Percentiles rank a stretch among this genome's conserved stretches.
phyloP scores from a whole-genome alignment of 2,797 vertebrate genomes.

The Bufotes viridis region DNA sequence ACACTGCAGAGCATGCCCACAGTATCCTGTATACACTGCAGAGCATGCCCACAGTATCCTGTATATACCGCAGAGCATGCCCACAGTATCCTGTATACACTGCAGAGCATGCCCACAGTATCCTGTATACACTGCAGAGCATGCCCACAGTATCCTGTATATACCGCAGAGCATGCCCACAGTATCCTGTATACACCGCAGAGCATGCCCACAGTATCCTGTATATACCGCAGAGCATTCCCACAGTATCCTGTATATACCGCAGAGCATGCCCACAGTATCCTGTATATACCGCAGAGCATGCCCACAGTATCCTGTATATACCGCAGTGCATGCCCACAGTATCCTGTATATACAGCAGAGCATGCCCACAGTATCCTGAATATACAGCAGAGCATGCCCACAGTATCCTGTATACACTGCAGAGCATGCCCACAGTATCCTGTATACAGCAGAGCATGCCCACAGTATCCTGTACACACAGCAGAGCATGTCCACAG shows the following conservation, averaged over 20 bases:
- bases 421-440: not conserved
- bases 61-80: too few species aligned
- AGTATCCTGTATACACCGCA: not conserved
- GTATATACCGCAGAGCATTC: too few species aligned
- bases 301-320: too few species aligned
- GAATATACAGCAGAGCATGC: not conserved
- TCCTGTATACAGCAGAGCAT: too few species aligned
- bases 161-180: not conserved
- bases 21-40: not conserved
- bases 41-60: too few species aligned
- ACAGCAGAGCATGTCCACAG: not conserved
- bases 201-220: too few species aligned
- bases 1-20: not conserved
- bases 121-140: not conserved
- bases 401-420: not conserved
- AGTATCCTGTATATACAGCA: conserved; percentile 75
- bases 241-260: too few species aligned
- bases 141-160: not conserved
- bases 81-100: not conserved
- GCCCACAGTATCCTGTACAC: too few species aligned
- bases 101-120: not conserved
- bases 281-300: too few species aligned
- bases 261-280: too few species aligned
- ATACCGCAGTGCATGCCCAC: conserved; percentile 67
- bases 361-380: not conserved